Conservation (phyloP, 1,140 invertebrate species). For the Propsilocerus akamusi region DNA sequence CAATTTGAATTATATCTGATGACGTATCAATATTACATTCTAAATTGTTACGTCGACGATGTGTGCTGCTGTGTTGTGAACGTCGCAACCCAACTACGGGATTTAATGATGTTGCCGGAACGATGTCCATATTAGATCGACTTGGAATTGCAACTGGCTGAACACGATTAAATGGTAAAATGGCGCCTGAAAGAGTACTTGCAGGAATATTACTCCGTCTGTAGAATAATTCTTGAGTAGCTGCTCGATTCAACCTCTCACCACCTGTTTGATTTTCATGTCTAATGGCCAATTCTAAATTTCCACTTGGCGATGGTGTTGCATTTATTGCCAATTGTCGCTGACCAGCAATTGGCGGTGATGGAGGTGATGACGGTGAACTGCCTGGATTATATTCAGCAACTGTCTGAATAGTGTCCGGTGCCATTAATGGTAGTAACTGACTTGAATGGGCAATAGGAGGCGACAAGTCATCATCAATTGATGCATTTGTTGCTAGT, state of each 20-base stretch:
- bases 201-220: slow-evolving; percentile 9
- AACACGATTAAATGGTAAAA: slow-evolving; percentile 22
- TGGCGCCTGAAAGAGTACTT: slow-evolving; percentile 15
- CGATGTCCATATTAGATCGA: slow-evolving; percentile 18
- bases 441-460: neutral
- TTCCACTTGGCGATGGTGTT: slow-evolving; percentile 16
- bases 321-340: slow-evolving; percentile 15
- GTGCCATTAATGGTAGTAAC: neutral
- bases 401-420: neutral
- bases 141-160: slow-evolving; percentile 19
- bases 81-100: too few relatives aligned
- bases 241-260: neutral
- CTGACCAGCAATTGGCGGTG: neutral
- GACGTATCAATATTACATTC: slow-evolving; percentile 11
- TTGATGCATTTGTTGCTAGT: slow-evolving; percentile 15
- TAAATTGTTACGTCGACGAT: neutral
- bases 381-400: neutral
- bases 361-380: neutral
- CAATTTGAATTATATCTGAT: slow-evolving; percentile 40
- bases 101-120: slow-evolving; percentile 14
- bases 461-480: slow-evolving; percentile 12
- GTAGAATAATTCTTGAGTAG: slow-evolving; percentile 2
- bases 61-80: too few relatives aligned
- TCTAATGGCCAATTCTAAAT: slow-evolving; percentile 23
- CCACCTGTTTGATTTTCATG: slow-evolving; percentile 14